A percentile compares a stretch with the other conserved stretches of the same genome.
Evolutionary conservation across 2,113 vertebrate species (phyloP).

Genomic region (Anser brachyrhynchus): DNA sequence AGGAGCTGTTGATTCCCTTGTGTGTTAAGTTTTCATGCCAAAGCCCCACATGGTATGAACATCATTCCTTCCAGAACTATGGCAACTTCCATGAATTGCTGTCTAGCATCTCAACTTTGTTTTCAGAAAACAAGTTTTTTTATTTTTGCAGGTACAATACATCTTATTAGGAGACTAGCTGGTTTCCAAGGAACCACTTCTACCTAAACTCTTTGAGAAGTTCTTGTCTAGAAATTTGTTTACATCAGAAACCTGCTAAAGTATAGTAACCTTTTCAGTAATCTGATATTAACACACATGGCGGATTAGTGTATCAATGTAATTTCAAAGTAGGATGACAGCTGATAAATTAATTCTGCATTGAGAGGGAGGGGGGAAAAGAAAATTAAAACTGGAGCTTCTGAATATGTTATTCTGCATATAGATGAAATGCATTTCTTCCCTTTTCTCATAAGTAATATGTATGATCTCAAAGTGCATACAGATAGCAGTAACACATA

Average conservation of each 20-base stretch:
- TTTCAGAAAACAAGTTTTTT: background rate
- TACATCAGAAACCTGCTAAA: background rate
- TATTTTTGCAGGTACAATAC: background rate
- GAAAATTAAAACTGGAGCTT: background rate
- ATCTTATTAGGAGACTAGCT: background rate
- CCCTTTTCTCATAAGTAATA: background rate
- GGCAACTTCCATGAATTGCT: background rate
- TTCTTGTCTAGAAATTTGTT: background rate
- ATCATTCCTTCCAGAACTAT: background rate
- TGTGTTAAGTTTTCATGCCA: background rate
- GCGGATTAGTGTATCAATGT: background rate
- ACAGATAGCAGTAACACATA: background rate
- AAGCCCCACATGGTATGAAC: background rate
- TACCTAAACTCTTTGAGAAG: background rate
- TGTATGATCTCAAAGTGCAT: background rate
- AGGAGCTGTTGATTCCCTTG: background rate
- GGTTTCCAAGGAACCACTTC: background rate
- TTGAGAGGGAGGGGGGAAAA: rapidly evolving
- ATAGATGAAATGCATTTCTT: background rate
- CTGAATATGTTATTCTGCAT: background rate
- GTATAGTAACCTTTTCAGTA: background rate
- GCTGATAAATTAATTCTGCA: background rate
- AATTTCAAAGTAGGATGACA: background rate
- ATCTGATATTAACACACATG: background rate
- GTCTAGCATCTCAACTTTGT: background rate